Conservation (phyloP, 2,888 invertebrate genomes). For the Strigamia crassipes region DNA sequence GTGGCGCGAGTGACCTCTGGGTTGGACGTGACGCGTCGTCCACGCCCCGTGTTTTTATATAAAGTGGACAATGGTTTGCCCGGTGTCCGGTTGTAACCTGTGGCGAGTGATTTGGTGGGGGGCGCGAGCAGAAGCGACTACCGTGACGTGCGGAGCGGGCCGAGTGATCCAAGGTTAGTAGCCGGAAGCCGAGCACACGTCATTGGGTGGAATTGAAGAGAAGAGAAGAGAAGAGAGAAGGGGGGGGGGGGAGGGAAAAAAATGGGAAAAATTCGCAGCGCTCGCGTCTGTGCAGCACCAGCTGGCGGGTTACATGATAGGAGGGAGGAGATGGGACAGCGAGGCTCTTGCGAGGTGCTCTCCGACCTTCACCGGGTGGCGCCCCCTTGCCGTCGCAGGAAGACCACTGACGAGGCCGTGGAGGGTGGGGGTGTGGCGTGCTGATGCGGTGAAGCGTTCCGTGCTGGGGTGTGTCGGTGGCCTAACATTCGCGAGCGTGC, state of each 20-base stretch:
- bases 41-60: background rate
- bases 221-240: background rate
- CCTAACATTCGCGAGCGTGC: constrained; percentile 27
- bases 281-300: background rate
- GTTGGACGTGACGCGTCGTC: background rate
- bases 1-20: background rate
- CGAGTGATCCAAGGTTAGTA: constrained; percentile 38
- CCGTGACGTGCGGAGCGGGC: constrained; percentile 10
- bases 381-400: constrained; percentile 39
- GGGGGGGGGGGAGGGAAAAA: too few species aligned
- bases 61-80: background rate
- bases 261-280: background rate
- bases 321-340: constrained; percentile 26
- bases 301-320: constrained; percentile 34
- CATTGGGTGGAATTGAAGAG: background rate
- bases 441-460: constrained; percentile 37
- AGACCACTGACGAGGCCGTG: constrained; percentile 28
- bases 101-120: background rate
- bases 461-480: constrained; percentile 42
- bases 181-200: constrained; percentile 33
- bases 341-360: constrained; percentile 10
- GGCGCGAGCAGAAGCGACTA: constrained; percentile 25
- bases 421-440: constrained; percentile 13
- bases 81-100: background rate
- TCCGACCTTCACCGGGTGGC: constrained; percentile 40